Conservation (phyloP, 2,797 vertebrate genomes). For the Rhabdomys pumilio region DNA sequence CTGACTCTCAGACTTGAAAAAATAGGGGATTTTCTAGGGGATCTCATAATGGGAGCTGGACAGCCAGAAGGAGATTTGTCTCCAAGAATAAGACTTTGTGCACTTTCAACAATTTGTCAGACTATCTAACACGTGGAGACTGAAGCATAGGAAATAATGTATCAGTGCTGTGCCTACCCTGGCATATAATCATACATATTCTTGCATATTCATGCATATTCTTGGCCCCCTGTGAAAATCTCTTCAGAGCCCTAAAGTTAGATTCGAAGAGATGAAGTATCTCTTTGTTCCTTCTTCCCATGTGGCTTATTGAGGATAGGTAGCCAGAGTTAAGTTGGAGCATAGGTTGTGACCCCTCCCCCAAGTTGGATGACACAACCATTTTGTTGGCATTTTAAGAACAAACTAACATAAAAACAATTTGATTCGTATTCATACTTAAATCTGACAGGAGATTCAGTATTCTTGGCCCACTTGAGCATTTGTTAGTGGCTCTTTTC, state of each 20-base stretch:
- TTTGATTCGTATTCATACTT: slow-evolving; percentile 41
- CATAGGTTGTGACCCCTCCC: neutral
- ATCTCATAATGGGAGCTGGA: neutral
- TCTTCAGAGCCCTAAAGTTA: neutral
- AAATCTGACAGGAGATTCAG: slow-evolving; percentile 48
- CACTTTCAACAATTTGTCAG: neutral
- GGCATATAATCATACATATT: neutral
- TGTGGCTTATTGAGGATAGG: neutral
- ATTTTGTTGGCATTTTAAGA: slow-evolving; percentile 18
- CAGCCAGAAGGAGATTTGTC: neutral
- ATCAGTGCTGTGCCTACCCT: neutral
- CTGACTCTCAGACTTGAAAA: neutral
- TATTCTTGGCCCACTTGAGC: slow-evolving; percentile 62
- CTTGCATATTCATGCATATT: neutral
- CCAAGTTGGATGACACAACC: neutral
- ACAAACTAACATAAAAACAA: slow-evolving; percentile 38
- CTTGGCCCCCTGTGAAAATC: neutral
- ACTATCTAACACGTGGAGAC: neutral
- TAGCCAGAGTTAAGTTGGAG: neutral
- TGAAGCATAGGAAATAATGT: no score
- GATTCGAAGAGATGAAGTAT: neutral
- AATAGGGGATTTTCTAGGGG: neutral
- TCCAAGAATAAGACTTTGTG: neutral
- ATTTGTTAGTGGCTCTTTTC: slow-evolving; percentile 75
- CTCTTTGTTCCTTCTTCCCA: neutral